Conservation (phyloP, 2,888 invertebrate species). For the Diachrysia chrysitis region DNA sequence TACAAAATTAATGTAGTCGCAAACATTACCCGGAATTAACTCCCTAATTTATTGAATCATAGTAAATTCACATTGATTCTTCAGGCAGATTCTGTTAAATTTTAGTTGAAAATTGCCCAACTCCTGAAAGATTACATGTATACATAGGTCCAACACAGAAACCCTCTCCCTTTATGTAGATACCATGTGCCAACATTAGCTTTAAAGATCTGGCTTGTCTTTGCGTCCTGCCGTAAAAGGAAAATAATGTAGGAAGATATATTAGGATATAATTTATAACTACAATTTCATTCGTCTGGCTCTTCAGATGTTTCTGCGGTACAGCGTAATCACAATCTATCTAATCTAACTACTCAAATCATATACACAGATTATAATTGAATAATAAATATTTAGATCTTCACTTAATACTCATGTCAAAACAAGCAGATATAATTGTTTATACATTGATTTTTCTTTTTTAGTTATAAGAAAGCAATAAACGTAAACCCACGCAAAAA, state of each 20-base stretch:
- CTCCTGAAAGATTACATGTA: slow-evolving; percentile 1
- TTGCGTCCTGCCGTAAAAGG: neutral
- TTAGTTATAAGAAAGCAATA: too few relatives aligned
- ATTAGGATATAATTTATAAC: neutral
- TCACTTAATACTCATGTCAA: too few relatives aligned
- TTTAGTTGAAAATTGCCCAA: neutral
- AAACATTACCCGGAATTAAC: too few relatives aligned
- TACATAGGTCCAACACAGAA: neutral
- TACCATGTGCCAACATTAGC: neutral
- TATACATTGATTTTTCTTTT: too few relatives aligned
- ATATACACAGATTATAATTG: too few relatives aligned
- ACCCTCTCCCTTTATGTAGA: neutral
- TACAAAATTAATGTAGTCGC: too few relatives aligned
- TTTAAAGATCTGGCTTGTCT: neutral
- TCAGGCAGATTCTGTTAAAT: neutral
- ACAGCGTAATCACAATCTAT: too few relatives aligned
- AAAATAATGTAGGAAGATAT: neutral
- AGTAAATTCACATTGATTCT: neutral
- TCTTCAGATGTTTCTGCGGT: neutral
- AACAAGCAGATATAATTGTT: too few relatives aligned
- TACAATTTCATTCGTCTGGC: neutral
- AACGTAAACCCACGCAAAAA: neutral
- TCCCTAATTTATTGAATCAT: too few relatives aligned
- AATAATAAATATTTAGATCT: too few relatives aligned
- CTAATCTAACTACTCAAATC: too few relatives aligned